Percentiles rank a stretch among this genome's conserved stretches.
Conservation (phyloP, 2,113 vertebrate genomes). For the Nothobranchius kuhntae region DNA sequence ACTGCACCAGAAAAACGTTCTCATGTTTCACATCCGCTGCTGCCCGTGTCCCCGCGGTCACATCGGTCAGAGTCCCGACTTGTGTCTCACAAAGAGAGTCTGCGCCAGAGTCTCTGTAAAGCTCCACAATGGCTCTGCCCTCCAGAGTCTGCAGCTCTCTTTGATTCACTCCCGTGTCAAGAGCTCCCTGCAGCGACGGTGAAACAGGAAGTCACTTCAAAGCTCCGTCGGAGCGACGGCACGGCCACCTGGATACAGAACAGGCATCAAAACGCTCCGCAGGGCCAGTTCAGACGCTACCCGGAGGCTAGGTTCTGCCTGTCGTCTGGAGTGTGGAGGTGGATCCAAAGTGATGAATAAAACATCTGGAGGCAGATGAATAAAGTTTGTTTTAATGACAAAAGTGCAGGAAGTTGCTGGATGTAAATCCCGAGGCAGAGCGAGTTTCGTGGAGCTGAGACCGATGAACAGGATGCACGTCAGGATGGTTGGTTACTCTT, state of each 20-base stretch:
- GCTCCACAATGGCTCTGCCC: conserved; percentile 15
- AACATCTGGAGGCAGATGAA: background rate
- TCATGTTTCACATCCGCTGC: conserved; percentile 55
- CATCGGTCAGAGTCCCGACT: conserved; percentile 52
- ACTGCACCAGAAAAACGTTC: conserved; percentile 24
- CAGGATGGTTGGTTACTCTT: no score
- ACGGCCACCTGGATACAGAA: background rate
- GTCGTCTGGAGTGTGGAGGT: background rate
- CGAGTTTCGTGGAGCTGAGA: no score
- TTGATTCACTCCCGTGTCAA: conserved; percentile 35
- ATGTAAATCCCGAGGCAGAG: no score
- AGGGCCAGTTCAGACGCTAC: background rate
- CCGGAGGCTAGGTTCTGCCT: conserved; percentile 1
- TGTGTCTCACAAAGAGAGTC: conserved; percentile 52
- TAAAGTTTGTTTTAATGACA: no score
- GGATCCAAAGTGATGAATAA: background rate
- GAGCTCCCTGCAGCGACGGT: conserved; percentile 22
- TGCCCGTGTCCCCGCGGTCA: conserved; percentile 23
- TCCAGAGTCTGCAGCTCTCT: conserved; percentile 21
- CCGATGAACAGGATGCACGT: no score
- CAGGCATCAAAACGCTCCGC: background rate
- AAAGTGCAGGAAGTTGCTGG: no score
- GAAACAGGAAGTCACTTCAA: conserved; percentile 14
- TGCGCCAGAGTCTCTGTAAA: no score
- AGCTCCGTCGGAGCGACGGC: background rate